Conservation (phyloP, 2,888 invertebrate genomes). For the Apamea sordens region DNA sequence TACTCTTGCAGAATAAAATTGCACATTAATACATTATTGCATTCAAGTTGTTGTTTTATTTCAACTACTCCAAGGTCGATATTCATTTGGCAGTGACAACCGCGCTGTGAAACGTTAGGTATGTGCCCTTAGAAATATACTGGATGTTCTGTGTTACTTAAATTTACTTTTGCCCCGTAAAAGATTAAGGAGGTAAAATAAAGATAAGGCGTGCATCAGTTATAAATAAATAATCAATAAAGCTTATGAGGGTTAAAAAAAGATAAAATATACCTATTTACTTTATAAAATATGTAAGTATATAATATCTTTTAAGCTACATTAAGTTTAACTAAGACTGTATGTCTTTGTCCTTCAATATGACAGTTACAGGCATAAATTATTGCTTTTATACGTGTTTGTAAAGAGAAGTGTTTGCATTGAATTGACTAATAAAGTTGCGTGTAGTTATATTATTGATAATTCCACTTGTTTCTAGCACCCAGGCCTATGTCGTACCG, state of each 20-base stretch:
- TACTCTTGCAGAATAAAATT: background rate
- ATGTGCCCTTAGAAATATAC: background rate
- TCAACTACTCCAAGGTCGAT: background rate
- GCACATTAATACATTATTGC: background rate
- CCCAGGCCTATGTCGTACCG: conserved; percentile 25
- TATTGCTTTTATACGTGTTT: background rate
- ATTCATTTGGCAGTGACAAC: conserved; percentile 13
- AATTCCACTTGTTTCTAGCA: conserved; percentile 62
- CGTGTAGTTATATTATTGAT: conserved; percentile 7
- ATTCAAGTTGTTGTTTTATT: background rate
- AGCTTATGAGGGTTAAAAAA: background rate
- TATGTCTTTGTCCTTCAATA: background rate
- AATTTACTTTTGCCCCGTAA: conserved; percentile 3
- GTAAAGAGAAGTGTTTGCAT: background rate
- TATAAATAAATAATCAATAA: background rate
- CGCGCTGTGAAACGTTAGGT: background rate
- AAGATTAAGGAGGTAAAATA: background rate
- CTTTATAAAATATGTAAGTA: conserved; percentile 1
- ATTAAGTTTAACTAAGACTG: background rate
- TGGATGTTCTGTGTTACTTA: background rate
- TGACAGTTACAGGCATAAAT: background rate
- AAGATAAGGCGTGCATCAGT: background rate
- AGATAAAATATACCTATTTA: background rate
- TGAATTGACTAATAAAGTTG: background rate
- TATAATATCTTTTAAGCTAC: background rate